Evolutionary conservation across 2,888 invertebrate species (phyloP).

Genomic region (Gastrophysa polygoni): DNA sequence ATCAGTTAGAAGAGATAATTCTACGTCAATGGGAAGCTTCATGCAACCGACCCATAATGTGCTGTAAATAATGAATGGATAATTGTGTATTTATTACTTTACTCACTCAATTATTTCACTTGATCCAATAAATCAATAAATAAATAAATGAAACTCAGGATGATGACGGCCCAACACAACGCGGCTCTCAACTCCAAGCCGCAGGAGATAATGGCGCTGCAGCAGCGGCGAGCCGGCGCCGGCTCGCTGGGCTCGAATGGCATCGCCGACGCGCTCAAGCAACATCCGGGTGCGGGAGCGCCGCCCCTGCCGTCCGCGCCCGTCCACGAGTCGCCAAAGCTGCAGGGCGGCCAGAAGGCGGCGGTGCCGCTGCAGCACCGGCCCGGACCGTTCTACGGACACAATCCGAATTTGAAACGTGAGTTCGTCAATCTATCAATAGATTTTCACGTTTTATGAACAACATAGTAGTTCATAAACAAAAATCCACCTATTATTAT

Average conservation of each 20-base stretch:
- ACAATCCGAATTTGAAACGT: constrained; percentile 86
- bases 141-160: constrained; percentile 61
- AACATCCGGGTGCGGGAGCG: constrained; percentile 60
- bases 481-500: no score
- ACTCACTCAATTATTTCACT: no score
- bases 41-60: no score
- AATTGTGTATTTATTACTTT: no score
- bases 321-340: constrained; percentile 56
- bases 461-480: no score
- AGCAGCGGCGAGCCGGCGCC: no score
- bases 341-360: constrained; percentile 53
- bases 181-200: constrained; percentile 63
- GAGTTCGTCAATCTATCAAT: constrained; percentile 34
- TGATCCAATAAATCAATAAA: no score
- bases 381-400: constrained; percentile 82
- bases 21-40: no score
- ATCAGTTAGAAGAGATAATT: no score
- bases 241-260: no score
- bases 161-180: constrained; percentile 86
- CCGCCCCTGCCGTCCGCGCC: constrained; percentile 56
- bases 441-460: no score
- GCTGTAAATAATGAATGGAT: no score
- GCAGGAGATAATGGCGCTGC: constrained; percentile 64
- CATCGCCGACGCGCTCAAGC: constrained; percentile 56
- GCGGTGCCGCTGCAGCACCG: constrained; percentile 61